phyloP scores from a whole-genome alignment of 2,113 vertebrate genomes.

The Aspiorhynchus laticeps region DNA sequence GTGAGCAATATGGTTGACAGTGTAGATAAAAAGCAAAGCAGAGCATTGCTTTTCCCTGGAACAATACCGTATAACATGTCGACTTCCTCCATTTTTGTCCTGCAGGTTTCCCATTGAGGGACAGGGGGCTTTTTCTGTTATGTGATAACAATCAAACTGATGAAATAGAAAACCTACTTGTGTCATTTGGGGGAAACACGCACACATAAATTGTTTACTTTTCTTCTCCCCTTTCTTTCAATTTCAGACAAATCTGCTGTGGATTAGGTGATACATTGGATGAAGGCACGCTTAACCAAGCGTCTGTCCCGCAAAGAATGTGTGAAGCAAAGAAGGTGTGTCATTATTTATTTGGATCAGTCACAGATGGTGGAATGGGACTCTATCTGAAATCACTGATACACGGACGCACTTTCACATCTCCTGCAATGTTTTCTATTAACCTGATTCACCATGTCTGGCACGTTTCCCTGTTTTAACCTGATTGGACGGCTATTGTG shows the following conservation, averaged over 20 bases:
- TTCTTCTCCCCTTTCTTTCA: slow-evolving; percentile 27
- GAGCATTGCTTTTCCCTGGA: slow-evolving; percentile 2
- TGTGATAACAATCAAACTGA: slow-evolving; percentile 66
- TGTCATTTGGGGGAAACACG: slow-evolving; percentile 46
- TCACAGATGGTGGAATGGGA: slow-evolving; percentile 36
- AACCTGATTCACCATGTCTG: slow-evolving; percentile 7
- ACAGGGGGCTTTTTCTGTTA: slow-evolving; percentile 47
- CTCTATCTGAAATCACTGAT: not conserved
- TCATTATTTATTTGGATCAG: slow-evolving; percentile 71
- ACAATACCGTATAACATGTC: slow-evolving; percentile 28
- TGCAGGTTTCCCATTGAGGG: not conserved
- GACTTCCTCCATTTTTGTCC: slow-evolving; percentile 6
- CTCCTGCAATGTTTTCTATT: slow-evolving; percentile 1
- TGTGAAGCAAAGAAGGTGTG: slow-evolving; percentile 63
- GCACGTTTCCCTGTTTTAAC: slow-evolving; percentile 19
- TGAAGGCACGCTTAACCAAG: slow-evolving; percentile 71
- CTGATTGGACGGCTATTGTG: not conserved
- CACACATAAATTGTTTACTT: slow-evolving; percentile 63
- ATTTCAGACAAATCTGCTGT: slow-evolving; percentile 67
- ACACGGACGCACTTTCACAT: slow-evolving; percentile 1
- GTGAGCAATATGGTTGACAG: slow-evolving; percentile 16
- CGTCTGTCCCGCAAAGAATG: slow-evolving; percentile 63
- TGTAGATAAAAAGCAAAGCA: not conserved
- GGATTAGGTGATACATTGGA: slow-evolving; percentile 65
- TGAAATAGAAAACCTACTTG: slow-evolving; percentile 55